A percentile compares a stretch with the other conserved stretches of the same genome.
phyloP scores from a whole-genome alignment of 2,113 vertebrate genomes.

The Xenotilapia flavipinnis region DNA sequence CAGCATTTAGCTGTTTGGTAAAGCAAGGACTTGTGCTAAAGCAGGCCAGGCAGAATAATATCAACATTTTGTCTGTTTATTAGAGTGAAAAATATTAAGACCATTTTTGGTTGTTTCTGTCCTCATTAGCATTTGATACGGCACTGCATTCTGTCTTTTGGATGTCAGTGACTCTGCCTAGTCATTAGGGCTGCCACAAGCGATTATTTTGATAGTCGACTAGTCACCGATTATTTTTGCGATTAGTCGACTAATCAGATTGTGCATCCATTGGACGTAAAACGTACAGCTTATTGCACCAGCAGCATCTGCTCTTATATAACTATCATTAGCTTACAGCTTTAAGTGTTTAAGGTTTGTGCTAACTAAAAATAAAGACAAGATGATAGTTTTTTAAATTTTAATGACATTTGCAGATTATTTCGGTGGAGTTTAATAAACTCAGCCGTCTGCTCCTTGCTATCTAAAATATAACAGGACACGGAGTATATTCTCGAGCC shows the following conservation, averaged over 20 bases:
- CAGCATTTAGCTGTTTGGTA: conserved; percentile 37
- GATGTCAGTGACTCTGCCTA: conserved; percentile 19
- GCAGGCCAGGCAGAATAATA: conserved; percentile 20
- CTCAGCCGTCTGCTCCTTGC: too few relatives aligned
- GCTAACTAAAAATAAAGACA: too few relatives aligned
- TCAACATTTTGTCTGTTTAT: conserved; percentile 43
- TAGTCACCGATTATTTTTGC: background rate
- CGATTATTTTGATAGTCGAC: background rate
- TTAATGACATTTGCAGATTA: accelerated
- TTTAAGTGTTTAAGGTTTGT: too few relatives aligned
- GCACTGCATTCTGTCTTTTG: conserved; percentile 5
- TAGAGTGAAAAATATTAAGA: conserved; percentile 31
- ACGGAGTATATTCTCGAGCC: too few relatives aligned
- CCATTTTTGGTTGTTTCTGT: conserved; percentile 16
- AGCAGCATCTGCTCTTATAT: background rate
- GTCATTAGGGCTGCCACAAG: background rate
- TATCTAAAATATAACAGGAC: too few relatives aligned
- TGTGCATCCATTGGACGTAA: accelerated
- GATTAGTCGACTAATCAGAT: background rate
- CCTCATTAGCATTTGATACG: conserved; percentile 49
- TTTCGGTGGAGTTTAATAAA: too few relatives aligned
- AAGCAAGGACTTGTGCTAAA: conserved; percentile 20
- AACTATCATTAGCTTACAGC: too few relatives aligned
- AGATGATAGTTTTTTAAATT: too few relatives aligned
- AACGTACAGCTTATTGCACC: background rate